Base-by-base conservation (phyloP, 2,888 invertebrate genomes). In the Tigriopus californicus region DNA sequence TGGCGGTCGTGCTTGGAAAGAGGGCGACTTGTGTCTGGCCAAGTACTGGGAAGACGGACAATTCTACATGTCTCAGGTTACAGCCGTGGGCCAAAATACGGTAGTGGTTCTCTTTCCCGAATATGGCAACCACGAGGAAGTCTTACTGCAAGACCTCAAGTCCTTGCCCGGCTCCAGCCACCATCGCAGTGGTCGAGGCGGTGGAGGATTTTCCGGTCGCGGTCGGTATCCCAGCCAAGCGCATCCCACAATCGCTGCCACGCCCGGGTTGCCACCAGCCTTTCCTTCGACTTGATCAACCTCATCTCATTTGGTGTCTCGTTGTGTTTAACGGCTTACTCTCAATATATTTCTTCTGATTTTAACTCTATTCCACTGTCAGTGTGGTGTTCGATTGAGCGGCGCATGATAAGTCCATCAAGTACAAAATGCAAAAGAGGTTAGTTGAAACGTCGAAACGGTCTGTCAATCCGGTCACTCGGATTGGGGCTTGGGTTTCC, bases 1-100 rank as follows among this genome's bases (percentile, higher is more conserved):
- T 11, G 10, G 15, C 10, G 15, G 20, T 12, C 33, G 12, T 25
- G 25, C 13, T 53, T 87, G 85, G 85, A 81, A 80, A 68, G 73
- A 80, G 55, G 88, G 87, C 12, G 88, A 89, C 68, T 78, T 81
- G 62, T 88, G 88, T 68, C 76, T 88, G 72, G 90, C 90, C 8
- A 85, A 87, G 67, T 91, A 91, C 72, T 90, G 90, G 90, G 89
- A 90, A 70, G 90, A 90, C 72, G 82, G 84, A 67, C 72, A 86
- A 84, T 86, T 81, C 72, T 88, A 88, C 66, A 82, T 83, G 68
- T 87, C 87, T 12, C 80, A 81, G 70, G 80, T 88, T 51, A 85
- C 84, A 0, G 86, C 81, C 3, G 78, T 85, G 55, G 83, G 85
- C 0, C 80, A 82, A n/a, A 81, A 77, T 65, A 88, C 88, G 1